Conservation (phyloP, 2,113 vertebrate species). For the Ellobius talpinus region DNA sequence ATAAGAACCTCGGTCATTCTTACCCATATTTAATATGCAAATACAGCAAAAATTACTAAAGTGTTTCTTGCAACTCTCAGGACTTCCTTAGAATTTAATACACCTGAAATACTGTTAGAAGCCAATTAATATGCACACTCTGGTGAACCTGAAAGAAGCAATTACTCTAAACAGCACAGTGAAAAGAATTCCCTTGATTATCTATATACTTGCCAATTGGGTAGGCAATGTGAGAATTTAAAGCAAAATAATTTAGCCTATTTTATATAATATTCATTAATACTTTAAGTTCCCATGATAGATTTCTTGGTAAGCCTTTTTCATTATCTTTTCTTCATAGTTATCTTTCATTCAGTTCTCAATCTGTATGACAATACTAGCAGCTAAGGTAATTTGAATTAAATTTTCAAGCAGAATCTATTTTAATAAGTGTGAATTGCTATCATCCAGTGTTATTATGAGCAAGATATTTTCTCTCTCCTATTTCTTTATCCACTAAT, state of each 20-base stretch:
- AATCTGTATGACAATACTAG: constrained; percentile 24
- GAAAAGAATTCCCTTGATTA: background rate
- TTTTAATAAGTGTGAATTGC: constrained; percentile 58
- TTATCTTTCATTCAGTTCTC: constrained; percentile 71
- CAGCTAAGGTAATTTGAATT: constrained; percentile 71
- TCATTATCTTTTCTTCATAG: constrained; percentile 64
- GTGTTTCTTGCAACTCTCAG: background rate
- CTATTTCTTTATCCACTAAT: constrained; percentile 71
- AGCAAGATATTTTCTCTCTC: constrained; percentile 68
- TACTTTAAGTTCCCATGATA: constrained; percentile 59
- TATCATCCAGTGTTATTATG: constrained; percentile 68
- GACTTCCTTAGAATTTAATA: background rate
- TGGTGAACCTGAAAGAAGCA: background rate
- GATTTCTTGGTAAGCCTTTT: constrained; percentile 70
- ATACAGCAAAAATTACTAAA: background rate
- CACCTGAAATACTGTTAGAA: background rate
- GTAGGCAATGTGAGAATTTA: constrained; percentile 53
- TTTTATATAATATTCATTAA: constrained; percentile 68
- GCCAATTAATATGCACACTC: constrained; percentile 18
- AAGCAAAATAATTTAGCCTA: background rate
- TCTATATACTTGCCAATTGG: constrained; percentile 2
- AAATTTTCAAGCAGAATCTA: constrained; percentile 70
- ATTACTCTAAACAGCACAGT: background rate
- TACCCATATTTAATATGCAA: background rate
- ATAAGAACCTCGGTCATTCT: background rate